A percentile compares a stretch with the other conserved stretches of the same genome.
Conservation (phyloP, 2,113 vertebrate genomes). For the Chlorodrepanis virens region DNA sequence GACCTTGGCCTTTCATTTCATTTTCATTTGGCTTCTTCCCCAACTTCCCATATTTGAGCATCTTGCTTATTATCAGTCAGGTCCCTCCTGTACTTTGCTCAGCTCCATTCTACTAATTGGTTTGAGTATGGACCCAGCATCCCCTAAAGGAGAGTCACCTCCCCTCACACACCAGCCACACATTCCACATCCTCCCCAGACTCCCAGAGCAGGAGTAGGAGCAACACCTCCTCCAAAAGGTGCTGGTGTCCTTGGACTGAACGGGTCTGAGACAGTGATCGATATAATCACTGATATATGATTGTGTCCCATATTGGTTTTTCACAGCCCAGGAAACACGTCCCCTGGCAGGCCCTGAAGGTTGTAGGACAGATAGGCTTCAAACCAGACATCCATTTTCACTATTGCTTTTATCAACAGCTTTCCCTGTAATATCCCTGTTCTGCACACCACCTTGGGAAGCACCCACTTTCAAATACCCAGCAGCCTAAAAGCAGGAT, state of each 20-base stretch:
- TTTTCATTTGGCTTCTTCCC: conserved; percentile 70
- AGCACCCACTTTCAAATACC: background rate
- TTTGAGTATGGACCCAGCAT: background rate
- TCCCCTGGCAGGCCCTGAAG: conserved; percentile 56
- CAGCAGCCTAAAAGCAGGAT: background rate
- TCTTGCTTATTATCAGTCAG: conserved; percentile 54
- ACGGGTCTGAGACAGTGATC: conserved; percentile 42
- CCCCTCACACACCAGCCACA: fast-evolving
- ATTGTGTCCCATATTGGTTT: conserved; percentile 52
- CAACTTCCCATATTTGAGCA: conserved; percentile 50
- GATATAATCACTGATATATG: conserved; percentile 43
- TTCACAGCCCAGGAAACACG: conserved; percentile 59
- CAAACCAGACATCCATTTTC: conserved; percentile 17
- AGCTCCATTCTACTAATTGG: conserved; percentile 56
- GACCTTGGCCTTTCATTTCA: conserved; percentile 58
- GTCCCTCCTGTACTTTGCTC: conserved; percentile 18
- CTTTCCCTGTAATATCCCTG: background rate
- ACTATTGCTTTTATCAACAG: background rate
- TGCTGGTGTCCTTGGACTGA: conserved; percentile 29
- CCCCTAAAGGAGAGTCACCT: background rate
- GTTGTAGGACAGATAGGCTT: conserved; percentile 49
- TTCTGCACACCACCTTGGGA: background rate
- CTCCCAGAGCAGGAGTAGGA: background rate
- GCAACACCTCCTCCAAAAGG: background rate
- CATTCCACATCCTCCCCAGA: background rate